Evolutionary conservation across 1,140 invertebrate species (phyloP).

Genomic region (Tetragonula clypearis): DNA sequence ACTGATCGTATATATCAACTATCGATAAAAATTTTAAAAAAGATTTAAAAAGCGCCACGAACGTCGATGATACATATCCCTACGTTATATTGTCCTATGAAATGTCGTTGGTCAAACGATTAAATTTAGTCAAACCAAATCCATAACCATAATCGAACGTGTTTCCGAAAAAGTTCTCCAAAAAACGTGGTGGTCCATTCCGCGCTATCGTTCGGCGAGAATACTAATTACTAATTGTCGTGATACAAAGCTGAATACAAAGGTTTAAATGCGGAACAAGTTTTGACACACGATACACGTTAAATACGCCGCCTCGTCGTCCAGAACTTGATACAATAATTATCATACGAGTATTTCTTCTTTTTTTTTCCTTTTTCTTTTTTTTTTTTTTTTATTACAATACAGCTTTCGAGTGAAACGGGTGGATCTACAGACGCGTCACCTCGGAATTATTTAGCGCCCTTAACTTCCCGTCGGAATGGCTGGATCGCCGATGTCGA

Average conservation of each 20-base stretch:
- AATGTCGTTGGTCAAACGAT: constrained; percentile 8
- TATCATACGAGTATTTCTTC: constrained; percentile 9
- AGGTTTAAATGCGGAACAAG: constrained; percentile 24
- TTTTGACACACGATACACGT: neutral
- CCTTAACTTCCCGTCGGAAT: constrained; percentile 79
- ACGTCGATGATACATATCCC: neutral
- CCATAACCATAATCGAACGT: neutral
- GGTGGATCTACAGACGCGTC: constrained; percentile 76
- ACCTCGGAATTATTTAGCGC: constrained; percentile 78
- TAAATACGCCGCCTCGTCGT: neutral
- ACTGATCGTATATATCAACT: constrained; percentile 17
- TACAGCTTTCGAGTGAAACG: neutral
- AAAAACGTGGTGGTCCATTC: constrained; percentile 30
- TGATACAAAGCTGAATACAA: constrained; percentile 42
- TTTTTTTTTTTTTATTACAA: neutral
- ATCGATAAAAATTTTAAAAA: constrained; percentile 41
- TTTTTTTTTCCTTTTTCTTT: no score
- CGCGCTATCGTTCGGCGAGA: constrained; percentile 4
- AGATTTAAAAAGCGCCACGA: constrained; percentile 5
- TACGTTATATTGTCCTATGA: neutral
- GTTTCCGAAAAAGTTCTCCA: constrained; percentile 17
- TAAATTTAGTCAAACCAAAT: constrained; percentile 21
- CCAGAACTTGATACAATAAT: constrained; percentile 13
- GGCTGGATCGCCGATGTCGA: constrained; percentile 78
- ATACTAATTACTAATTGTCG: constrained; percentile 28